phyloP scores from a whole-genome alignment of 2,888 invertebrate species.

The Ashinkailepas kermadecensis region DNA sequence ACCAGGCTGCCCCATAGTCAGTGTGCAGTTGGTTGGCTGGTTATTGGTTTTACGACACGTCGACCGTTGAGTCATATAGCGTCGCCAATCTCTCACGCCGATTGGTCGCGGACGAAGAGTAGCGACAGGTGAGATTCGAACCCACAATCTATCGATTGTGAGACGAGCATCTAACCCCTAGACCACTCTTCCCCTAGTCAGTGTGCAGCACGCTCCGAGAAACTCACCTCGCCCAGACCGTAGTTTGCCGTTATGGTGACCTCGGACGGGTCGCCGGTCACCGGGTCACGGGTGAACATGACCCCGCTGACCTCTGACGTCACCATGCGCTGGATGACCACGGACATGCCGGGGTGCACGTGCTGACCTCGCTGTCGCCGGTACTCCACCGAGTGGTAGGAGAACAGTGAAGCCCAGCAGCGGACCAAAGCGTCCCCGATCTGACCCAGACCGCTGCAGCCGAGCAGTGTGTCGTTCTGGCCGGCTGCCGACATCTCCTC shows the following conservation, averaged over 20 bases:
- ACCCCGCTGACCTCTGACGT: constrained; percentile 63
- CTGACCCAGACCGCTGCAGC: constrained; percentile 50
- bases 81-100: too few species aligned
- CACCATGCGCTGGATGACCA: constrained; percentile 72
- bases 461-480: constrained; percentile 70
- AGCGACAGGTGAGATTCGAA: too few species aligned
- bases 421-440: constrained; percentile 54
- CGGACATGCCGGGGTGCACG: constrained; percentile 61
- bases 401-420: constrained; percentile 78
- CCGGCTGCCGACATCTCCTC: constrained; percentile 73
- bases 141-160: too few species aligned
- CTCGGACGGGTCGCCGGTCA: constrained; percentile 57
- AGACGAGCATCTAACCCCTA: too few species aligned
- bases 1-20: too few species aligned
- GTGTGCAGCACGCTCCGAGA: too few species aligned
- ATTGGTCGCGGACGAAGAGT: too few species aligned
- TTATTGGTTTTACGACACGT: too few species aligned
- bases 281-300: constrained; percentile 71
- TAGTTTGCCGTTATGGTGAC: constrained; percentile 70
- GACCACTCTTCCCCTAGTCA: too few species aligned
- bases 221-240: constrained; percentile 68
- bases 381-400: constrained; percentile 67
- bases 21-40: too few species aligned
- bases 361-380: constrained; percentile 67
- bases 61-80: too few species aligned